phyloP scores from a whole-genome alignment of 1,140 invertebrate species.

The Heliconius hermathena region DNA sequence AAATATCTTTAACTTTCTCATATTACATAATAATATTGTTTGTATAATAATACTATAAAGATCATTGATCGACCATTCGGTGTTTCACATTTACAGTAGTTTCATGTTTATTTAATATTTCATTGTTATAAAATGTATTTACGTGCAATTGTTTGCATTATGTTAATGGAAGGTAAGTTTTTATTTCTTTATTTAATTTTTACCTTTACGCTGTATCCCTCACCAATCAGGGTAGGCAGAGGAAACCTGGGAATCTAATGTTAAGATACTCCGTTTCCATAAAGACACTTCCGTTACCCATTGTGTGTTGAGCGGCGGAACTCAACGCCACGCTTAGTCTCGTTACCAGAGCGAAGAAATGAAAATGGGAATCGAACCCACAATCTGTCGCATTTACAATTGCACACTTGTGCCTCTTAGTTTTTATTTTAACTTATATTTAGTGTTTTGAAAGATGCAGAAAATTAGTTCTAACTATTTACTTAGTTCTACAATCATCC shows the following conservation, averaged over 20 bases:
- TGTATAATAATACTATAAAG: neutral
- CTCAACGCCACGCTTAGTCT: neutral
- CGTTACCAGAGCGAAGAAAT: neutral
- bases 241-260: neutral
- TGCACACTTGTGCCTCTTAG: too few species aligned
- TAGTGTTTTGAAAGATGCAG: too few species aligned
- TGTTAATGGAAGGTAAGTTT: constrained; percentile 12
- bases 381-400: too few species aligned
- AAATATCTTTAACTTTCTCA: constrained; percentile 12
- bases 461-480: too few species aligned
- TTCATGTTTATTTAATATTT: neutral
- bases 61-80: neutral
- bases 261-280: neutral
- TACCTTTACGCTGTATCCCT: neutral
- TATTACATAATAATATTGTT: constrained; percentile 12
- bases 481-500: too few species aligned
- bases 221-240: neutral
- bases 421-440: too few species aligned
- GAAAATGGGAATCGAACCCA: neutral
- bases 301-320: neutral
- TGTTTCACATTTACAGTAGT: neutral
- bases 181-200: neutral
- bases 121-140: neutral
- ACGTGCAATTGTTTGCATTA: neutral
- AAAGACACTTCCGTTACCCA: neutral